phyloP scores from a whole-genome alignment of 2,888 invertebrate species.

The Linnaemya tessellans region DNA sequence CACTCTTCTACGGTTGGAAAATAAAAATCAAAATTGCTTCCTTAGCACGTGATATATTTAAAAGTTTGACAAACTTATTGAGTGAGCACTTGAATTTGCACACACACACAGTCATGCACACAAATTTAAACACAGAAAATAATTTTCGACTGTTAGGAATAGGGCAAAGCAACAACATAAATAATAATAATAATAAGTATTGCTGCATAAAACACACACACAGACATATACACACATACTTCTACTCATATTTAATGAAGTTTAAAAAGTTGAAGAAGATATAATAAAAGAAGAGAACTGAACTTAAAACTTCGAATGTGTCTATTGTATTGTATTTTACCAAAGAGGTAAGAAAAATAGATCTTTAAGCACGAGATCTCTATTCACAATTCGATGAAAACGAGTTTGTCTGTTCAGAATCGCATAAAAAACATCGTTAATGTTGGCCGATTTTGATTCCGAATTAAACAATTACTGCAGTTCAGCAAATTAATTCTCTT shows the following conservation, averaged over 20 bases:
- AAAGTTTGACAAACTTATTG: slow-evolving; percentile 66
- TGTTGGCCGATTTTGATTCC: no score
- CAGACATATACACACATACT: neutral
- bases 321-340: neutral
- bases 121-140: neutral
- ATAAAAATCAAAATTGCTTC: slow-evolving; percentile 74
- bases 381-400: no score
- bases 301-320: neutral
- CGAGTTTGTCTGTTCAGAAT: no score
- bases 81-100: slow-evolving; percentile 17
- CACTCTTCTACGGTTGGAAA: slow-evolving; percentile 14
- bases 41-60: slow-evolving; percentile 73
- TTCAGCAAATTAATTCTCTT: no score
- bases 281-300: neutral
- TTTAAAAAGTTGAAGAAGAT: neutral
- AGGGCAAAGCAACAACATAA: slow-evolving; percentile 3
- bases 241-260: slow-evolving; percentile 19
- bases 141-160: slow-evolving; percentile 8
- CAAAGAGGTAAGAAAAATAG: neutral
- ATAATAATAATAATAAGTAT: slow-evolving; percentile 3
- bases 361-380: no score
- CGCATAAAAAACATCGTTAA: no score
- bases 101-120: neutral
- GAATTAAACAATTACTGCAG: no score
- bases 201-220: neutral